Base-by-base conservation (phyloP, 2,888 invertebrate species). In the Ornithoptera alexandrae region DNA sequence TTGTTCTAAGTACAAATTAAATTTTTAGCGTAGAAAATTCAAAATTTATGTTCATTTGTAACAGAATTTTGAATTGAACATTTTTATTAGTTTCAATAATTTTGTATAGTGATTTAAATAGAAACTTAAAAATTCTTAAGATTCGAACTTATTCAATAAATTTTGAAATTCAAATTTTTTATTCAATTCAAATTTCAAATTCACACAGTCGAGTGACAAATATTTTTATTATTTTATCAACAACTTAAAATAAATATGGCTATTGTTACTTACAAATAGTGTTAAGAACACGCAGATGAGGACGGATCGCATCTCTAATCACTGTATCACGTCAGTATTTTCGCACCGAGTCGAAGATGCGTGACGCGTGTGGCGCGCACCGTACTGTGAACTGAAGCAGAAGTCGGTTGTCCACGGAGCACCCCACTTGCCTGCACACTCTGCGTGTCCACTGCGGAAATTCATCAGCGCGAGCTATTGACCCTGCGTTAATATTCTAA, bases 241-340 rank as follows among this genome's bases (percentile, higher is more conserved):
- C 50, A 15, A 46, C 17, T 12, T 17, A 15, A 50, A 50, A 50
- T 17, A 50, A 50, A 4, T 4, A 50, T 17, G 50, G 15, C 46
- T 8, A 8, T 50, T 24, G 18, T 22, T 83, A 91, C 92, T 92
- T 73, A 92, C 92, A 79, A 82, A 78, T 74, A 90, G 79, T 78
- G 86, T 81, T 76, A 89, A 81, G 81, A 90, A 84, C 81, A 89
- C 85, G 84, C 87, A 88, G 76, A 86, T 74, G 74, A 88, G 77
- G 73, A 85, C 86, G 80, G 87, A 82, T 86, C 84, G 83, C 92
- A 92, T 92, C 76, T 85, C 88, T 75, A 76, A 46, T 75, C 88
- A 86, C 85, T 80, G 72, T 72, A 78, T 76, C 81, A 80, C 74
- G 85, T 85, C 86, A 82, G 76, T 81, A 82, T 74, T 74, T 69